Conservation (phyloP, 2,888 invertebrate genomes). For the Tryphoninae sp. region DNA sequence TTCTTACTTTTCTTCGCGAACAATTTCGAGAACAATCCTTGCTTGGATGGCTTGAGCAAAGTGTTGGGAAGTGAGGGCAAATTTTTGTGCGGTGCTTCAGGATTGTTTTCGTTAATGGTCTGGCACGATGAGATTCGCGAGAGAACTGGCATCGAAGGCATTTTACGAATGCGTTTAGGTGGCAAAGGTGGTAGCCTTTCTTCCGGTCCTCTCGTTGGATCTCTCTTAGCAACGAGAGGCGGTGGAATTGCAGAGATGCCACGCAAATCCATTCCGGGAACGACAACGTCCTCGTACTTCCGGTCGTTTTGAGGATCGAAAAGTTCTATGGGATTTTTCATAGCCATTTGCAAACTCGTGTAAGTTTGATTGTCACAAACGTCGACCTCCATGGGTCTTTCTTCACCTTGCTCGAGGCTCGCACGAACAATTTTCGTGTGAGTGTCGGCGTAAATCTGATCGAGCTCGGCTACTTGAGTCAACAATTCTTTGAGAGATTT, state of each 20-base stretch:
- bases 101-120: slow-evolving; percentile 62
- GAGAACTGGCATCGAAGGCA: slow-evolving; percentile 78
- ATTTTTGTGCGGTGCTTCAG: slow-evolving; percentile 82
- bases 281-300: slow-evolving; percentile 85
- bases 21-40: slow-evolving; percentile 85
- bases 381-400: slow-evolving; percentile 83
- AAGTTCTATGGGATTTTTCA: slow-evolving; percentile 90
- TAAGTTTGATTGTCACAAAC: slow-evolving; percentile 91
- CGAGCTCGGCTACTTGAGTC: slow-evolving; percentile 90
- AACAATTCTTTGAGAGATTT: slow-evolving; percentile 88
- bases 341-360: slow-evolving; percentile 92
- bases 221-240: slow-evolving; percentile 79
- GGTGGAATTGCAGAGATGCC: slow-evolving; percentile 69
- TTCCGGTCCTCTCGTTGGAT: slow-evolving; percentile 82
- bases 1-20: slow-evolving; percentile 84
- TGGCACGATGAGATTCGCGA: slow-evolving; percentile 73
- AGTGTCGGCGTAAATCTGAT: slow-evolving; percentile 90
- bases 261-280: slow-evolving; percentile 81
- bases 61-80: slow-evolving; percentile 83
- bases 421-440: slow-evolving; percentile 83
- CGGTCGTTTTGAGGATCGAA: slow-evolving; percentile 81
- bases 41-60: slow-evolving; percentile 84
- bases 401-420: slow-evolving; percentile 68
- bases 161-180: slow-evolving; percentile 86
- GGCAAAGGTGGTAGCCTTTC: slow-evolving; percentile 90